Base-by-base conservation (phyloP, 1,140 invertebrate species). In the Camponotus floridanus region DNA sequence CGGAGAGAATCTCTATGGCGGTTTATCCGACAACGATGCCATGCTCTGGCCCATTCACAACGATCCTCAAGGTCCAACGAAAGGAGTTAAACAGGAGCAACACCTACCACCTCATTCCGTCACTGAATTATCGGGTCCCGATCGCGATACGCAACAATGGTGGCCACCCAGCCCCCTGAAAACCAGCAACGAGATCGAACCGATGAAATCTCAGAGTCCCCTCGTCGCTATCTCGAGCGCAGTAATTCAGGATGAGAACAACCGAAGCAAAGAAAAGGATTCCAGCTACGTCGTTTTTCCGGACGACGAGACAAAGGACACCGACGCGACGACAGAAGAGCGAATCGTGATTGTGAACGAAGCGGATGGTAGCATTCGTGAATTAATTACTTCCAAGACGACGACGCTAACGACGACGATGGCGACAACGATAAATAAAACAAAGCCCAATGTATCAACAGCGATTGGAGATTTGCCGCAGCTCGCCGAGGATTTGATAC, bases 1-100 rank as follows among this genome's bases (percentile, higher is more conserved):
- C 13, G 94, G 95, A 9, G 95, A 95, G 84, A 95, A 93, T 88
- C 94, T 94, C 5, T 96, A 95, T 68, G 94, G 94, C 36, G 61
- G 65, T 48, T 65, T 67, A 26, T 33, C 64, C 2, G 88, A 84
- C 3, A 78, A 86, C 15, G 91, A 94, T 8, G 85, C 91, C 6
- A 92, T 93, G 0, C 94, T 95, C 48, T 91, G 92, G 73, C 92
- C 94, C 21, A 85, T 94, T 4, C 88, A 90, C 3, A 78, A 89
- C 8, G 62, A 57, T 9, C 65, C 57, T 4, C 79, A 86, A 2
- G 62, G 62, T 4, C 13, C 71, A 2, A 21, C 7, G 4, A 83
- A 73, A 4, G 68, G 61, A 36, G 26, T 83, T 2, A 76, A 76
- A 15, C 33, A 67, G 0, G 76, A 83, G 26, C 26, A 26, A 8